Evolutionary conservation across 1,140 invertebrate genomes (phyloP), one percentile per base, ranked within the genome.

Genomic region (Drosophila orena): DNA sequence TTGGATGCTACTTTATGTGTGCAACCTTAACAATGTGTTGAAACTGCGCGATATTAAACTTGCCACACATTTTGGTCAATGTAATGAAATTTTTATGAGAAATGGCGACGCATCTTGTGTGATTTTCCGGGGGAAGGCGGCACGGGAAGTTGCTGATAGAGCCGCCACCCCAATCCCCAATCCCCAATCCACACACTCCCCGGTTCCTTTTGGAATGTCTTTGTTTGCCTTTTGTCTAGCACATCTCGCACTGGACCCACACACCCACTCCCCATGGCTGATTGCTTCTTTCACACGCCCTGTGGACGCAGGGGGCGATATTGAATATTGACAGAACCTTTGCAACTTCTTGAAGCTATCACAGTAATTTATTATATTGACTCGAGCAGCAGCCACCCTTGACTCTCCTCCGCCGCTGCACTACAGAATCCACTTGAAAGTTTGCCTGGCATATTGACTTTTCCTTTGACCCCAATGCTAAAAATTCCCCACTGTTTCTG

Each of bases 331-430:
- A 27, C 57, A 53, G 43, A 43, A 52, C 64, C 62, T 77, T 70
- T 49, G 65, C 35, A 61, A 59, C 61, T 79, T 69, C 53, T 58
- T 50, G 59, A 64, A 78, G 62, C 75, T 49, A 70, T 78, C 66
- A 64, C 20, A 81, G 74, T 78, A 86, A 86, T 86, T 86, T 86
- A 86, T 86, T 86, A 86, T 69, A 79, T 81, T 81, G 65, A 88
- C 68, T 71, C 54, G 22, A 38, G 61, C 40, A 46, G 55, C 55
- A 46, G 59, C 38, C 53, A 49, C 56, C 34, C 37, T 30, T 46
- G 24, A 14, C n/a, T 11, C 11, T 27, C 10, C 30, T n/a, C 22
- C 37, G 0, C 1, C 20, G n/a, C 14, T 58, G 49, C 49, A 52
- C 40, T 61, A 30, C 7, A 14, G 35, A 43, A 57, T 38, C 43